Evolutionary conservation across 1,140 invertebrate genomes (phyloP).

Genomic region (Calephelis virginiensis): DNA sequence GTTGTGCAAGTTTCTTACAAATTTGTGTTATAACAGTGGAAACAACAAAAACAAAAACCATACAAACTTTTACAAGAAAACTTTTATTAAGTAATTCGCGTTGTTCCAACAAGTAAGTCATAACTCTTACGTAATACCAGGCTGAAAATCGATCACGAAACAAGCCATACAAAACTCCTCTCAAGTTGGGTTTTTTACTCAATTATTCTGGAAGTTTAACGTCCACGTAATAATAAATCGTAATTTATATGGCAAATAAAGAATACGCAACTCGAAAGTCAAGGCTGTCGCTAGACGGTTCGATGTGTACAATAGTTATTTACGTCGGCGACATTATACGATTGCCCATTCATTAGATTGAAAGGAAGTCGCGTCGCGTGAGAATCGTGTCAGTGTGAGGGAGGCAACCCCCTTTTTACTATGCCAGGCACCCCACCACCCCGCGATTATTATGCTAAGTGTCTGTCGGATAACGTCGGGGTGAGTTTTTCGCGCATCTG

Average conservation of each 20-base stretch:
- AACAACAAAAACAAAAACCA: too few relatives aligned
- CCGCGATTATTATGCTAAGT: slow-evolving; percentile 76
- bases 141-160: background rate
- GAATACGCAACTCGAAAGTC: background rate
- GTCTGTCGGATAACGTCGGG: slow-evolving; percentile 58
- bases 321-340: slow-evolving; percentile 62
- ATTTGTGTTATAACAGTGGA: too few relatives aligned
- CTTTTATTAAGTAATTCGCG: background rate
- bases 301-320: slow-evolving; percentile 22
- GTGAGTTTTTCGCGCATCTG: slow-evolving; percentile 76
- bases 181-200: background rate
- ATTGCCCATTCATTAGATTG: slow-evolving; percentile 69
- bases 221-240: slow-evolving; percentile 1
- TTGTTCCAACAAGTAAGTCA: background rate
- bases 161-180: slow-evolving; percentile 2
- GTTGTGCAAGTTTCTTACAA: too few relatives aligned
- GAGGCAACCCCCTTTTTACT: slow-evolving; percentile 38
- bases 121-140: background rate
- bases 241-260: slow-evolving; percentile 3
- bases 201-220: slow-evolving; percentile 3
- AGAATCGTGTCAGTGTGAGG: slow-evolving; percentile 70
- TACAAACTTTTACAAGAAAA: background rate
- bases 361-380: slow-evolving; percentile 71
- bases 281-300: background rate
- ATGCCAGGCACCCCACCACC: slow-evolving; percentile 31